Conservation (phyloP, 2,113 vertebrate genomes). For the Psittacara wagleri region DNA sequence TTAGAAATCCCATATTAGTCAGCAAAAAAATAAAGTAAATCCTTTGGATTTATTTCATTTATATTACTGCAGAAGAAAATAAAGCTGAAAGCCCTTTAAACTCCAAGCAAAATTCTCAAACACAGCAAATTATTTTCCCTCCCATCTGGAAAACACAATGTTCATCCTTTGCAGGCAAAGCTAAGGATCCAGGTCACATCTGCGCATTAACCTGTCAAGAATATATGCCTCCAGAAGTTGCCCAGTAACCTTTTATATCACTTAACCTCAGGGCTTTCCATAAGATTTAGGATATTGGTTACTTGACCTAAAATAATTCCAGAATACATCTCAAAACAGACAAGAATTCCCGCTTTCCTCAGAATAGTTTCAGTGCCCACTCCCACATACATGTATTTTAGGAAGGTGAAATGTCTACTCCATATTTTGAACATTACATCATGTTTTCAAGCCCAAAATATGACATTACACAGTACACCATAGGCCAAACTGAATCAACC, state of each 20-base stretch:
- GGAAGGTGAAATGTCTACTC: background rate
- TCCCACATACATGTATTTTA: background rate
- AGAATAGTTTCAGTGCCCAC: background rate
- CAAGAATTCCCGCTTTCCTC: background rate
- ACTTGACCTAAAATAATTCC: background rate
- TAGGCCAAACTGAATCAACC: background rate
- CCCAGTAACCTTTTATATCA: background rate
- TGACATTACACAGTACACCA: background rate
- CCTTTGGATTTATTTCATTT: constrained; percentile 21
- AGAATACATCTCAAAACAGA: background rate
- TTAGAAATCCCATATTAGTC: background rate
- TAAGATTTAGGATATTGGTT: background rate
- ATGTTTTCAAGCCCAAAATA: constrained; percentile 20
- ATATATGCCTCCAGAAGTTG: background rate
- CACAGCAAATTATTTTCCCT: background rate
- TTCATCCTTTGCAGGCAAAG: background rate
- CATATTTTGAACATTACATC: background rate
- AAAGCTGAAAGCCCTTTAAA: background rate
- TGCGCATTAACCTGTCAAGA: constrained; percentile 25
- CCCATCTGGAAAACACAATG: background rate
- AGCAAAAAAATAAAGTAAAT: background rate
- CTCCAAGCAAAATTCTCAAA: background rate
- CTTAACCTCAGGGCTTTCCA: constrained; percentile 16
- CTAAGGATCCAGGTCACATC: constrained; percentile 2
- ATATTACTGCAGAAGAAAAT: background rate